Conservation (phyloP, 2,113 vertebrate species). For the Oriolus oriolus region DNA sequence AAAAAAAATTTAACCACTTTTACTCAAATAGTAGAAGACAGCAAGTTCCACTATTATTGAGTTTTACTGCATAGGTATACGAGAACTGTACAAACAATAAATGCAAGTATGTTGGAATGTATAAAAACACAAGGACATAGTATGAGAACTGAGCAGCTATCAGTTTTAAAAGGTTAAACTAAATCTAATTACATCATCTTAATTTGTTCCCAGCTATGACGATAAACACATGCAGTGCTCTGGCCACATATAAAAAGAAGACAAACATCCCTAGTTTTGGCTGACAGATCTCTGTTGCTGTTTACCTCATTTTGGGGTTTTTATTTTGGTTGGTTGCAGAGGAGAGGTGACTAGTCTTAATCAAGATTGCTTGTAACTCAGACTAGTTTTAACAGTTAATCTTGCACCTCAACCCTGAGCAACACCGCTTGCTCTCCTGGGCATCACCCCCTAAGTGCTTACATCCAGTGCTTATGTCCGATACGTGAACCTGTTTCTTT, state of each 20-base stretch:
- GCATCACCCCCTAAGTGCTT: background rate
- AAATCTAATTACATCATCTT: constrained; percentile 53
- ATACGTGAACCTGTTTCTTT: background rate
- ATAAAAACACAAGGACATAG: background rate
- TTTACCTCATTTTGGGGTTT: background rate
- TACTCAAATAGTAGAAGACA: background rate
- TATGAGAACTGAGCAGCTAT: background rate
- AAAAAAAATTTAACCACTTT: background rate
- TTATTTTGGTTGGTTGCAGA: background rate
- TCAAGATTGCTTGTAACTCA: background rate
- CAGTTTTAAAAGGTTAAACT: constrained; percentile 36
- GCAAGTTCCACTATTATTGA: background rate
- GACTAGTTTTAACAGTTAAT: background rate
- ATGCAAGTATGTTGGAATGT: background rate
- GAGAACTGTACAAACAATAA: background rate
- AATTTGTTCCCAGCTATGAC: constrained; percentile 35
- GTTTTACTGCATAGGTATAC: background rate
- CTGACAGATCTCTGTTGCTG: constrained; percentile 58
- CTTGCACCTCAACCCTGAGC: background rate
- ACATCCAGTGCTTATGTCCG: fast-evolving
- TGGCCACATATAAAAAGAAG: constrained; percentile 52
- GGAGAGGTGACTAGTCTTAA: background rate
- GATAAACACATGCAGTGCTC: constrained; percentile 43
- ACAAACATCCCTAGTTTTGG: constrained; percentile 45
- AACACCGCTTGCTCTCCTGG: background rate